These are phyloP conservation scores for Nixonia krombeini DNA, from an alignment of 1,140 invertebrate species.

Conservation along the genomic window DNA sequence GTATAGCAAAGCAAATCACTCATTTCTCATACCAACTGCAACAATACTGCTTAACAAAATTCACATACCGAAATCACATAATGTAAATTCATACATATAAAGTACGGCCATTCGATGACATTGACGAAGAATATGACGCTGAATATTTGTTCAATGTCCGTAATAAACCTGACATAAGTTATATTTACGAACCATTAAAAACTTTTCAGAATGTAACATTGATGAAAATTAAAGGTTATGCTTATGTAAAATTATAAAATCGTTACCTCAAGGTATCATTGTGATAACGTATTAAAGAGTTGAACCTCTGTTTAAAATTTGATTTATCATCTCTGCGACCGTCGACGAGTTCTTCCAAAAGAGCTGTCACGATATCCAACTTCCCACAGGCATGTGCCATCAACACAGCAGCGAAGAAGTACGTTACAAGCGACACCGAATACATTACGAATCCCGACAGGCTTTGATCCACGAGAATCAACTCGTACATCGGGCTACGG, in stretches of 20 bases:
- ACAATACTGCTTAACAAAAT: too few species aligned
- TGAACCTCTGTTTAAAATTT: background rate
- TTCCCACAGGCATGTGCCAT: constrained; percentile 15
- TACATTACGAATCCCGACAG: constrained; percentile 12
- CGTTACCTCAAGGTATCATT: constrained; percentile 12
- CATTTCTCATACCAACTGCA: too few species aligned
- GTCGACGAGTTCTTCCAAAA: constrained; percentile 9
- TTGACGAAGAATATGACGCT: constrained; percentile 15
- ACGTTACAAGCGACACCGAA: constrained; percentile 4
- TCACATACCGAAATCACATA: constrained; percentile 7
- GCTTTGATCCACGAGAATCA: constrained; percentile 9
- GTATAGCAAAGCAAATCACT: too few species aligned
- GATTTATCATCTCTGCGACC: background rate
- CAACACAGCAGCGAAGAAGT: constrained; percentile 8
- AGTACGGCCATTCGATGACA: constrained; percentile 15
- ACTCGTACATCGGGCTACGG: constrained; percentile 11
- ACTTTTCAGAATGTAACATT: background rate
- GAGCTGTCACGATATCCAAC: background rate
- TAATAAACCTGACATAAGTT: constrained; percentile 13
- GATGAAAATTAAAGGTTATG: background rate
- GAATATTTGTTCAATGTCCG: constrained; percentile 3
- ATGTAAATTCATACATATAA: constrained; percentile 3
- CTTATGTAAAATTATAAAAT: background rate
- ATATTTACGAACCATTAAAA: background rate
- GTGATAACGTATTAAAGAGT: constrained; percentile 10